These are phyloP conservation scores for Pycnomerus fuliginosus DNA, from an alignment of 2,888 invertebrate species.

Conservation along the genomic window DNA sequence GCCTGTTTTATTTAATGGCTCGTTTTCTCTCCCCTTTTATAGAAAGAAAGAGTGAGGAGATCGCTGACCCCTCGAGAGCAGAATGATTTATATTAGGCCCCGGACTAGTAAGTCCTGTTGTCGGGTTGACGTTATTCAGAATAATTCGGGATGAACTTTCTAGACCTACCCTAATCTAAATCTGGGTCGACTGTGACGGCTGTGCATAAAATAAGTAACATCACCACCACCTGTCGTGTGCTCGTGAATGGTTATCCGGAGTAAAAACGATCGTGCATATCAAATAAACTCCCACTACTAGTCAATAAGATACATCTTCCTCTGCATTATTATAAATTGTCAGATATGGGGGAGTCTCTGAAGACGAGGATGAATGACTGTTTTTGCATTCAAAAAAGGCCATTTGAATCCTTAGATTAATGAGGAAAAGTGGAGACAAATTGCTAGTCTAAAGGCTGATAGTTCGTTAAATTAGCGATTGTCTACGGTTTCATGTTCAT, in stretches of 20 bases:
- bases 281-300: conserved; percentile 12
- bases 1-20: no score
- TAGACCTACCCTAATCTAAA: conserved; percentile 34
- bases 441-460: no score
- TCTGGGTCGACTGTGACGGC: conserved; percentile 29
- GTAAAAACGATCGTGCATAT: conserved; percentile 13
- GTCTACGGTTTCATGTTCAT: no score
- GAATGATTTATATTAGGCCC: conserved; percentile 24
- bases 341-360: no score
- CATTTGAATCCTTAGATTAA: no score
- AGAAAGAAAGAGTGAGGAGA: conserved; percentile 20
- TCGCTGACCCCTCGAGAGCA: conserved; percentile 23
- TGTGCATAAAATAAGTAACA: conserved; percentile 28
- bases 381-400: no score
- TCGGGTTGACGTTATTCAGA: conserved; percentile 26
- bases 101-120: conserved; percentile 17
- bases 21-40: conserved; percentile 11
- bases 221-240: conserved; percentile 28
- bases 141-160: conserved; percentile 31
- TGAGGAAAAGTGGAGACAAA: no score
- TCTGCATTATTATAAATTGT: no score
- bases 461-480: no score
- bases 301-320: no score
- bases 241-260: conserved; percentile 17
- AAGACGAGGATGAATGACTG: no score